Evolutionary conservation across 1,140 invertebrate species (phyloP).

Genomic region (Nephotettix cincticeps): DNA sequence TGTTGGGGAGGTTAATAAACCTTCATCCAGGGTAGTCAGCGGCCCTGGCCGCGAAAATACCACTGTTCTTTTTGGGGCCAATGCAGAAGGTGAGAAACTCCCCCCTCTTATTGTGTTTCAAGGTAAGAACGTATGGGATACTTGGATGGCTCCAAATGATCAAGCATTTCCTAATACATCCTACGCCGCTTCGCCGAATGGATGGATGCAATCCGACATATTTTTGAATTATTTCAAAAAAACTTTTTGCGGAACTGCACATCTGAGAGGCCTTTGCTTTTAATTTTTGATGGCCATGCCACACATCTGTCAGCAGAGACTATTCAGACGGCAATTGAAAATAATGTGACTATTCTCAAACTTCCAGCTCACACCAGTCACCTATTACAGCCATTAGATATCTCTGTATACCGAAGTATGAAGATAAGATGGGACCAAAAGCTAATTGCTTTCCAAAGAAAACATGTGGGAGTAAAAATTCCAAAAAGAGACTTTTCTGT

Average conservation of each 20-base stretch:
- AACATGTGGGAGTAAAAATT: no score
- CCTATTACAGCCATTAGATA: no score
- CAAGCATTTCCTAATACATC: not conserved
- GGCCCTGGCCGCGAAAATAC: no score
- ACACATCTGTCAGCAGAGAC: not conserved
- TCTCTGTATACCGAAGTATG: no score
- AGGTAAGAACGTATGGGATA: not conserved
- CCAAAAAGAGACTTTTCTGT: no score
- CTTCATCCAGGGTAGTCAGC: no score
- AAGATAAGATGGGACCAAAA: no score
- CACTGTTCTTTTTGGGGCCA: no score
- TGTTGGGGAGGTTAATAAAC: no score
- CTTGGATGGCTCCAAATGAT: not conserved
- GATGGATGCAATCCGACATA: not conserved
- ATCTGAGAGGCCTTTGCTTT: not conserved
- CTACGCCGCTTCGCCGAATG: not conserved
- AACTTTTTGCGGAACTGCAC: not conserved
- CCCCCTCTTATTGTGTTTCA: not conserved
- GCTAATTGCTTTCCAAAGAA: no score
- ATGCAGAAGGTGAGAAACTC: no score
- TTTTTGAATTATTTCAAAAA: not conserved
- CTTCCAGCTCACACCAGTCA: not conserved
- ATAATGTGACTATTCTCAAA: not conserved
- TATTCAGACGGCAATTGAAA: not conserved
- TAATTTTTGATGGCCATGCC: not conserved